phyloP scores from a whole-genome alignment of 2,888 invertebrate genomes.

The Lepidochrysops patricia region DNA sequence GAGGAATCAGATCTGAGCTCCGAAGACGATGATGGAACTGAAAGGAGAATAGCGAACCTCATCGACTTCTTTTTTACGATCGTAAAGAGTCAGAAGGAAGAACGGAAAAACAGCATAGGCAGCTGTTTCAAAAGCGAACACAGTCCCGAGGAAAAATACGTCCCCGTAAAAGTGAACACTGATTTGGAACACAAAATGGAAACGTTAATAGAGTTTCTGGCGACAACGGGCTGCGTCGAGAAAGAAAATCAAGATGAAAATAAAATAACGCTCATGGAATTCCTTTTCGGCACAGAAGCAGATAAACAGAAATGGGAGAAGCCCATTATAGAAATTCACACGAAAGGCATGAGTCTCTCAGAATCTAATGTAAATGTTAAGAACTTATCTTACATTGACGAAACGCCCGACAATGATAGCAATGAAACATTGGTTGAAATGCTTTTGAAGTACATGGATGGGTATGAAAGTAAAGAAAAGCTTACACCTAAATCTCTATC shows the following conservation, averaged over 20 bases:
- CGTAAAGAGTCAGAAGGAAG: conserved; percentile 62
- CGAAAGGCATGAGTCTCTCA: conserved; percentile 45
- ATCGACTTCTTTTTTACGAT: conserved; percentile 70
- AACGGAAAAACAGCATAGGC: conserved; percentile 56
- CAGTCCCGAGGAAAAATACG: conserved; percentile 47
- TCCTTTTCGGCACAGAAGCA: conserved; percentile 53
- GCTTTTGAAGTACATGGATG: conserved; percentile 65
- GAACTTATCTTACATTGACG: conserved; percentile 57
- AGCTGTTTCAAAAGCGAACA: conserved; percentile 61
- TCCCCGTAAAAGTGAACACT: conserved; percentile 49
- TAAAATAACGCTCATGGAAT: conserved; percentile 68
- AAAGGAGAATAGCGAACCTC: conserved; percentile 59
- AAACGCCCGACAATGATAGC: conserved; percentile 57
- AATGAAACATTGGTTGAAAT: conserved; percentile 62
- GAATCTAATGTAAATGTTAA: conserved; percentile 57
- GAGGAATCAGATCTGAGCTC: conserved; percentile 61
- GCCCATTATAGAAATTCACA: conserved; percentile 47
- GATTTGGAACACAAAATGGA: conserved; percentile 69
- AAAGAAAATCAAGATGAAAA: conserved; percentile 50
- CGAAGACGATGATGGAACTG: conserved; percentile 55
- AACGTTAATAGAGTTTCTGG: conserved; percentile 63
- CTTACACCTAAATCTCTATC: conserved; percentile 41
- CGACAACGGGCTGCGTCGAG: conserved; percentile 60
- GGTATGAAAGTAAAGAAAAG: conserved; percentile 46
- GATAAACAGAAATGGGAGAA: conserved; percentile 40